Conservation (phyloP, 2,113 vertebrate species). For the Gasterosteus nipponicus region DNA sequence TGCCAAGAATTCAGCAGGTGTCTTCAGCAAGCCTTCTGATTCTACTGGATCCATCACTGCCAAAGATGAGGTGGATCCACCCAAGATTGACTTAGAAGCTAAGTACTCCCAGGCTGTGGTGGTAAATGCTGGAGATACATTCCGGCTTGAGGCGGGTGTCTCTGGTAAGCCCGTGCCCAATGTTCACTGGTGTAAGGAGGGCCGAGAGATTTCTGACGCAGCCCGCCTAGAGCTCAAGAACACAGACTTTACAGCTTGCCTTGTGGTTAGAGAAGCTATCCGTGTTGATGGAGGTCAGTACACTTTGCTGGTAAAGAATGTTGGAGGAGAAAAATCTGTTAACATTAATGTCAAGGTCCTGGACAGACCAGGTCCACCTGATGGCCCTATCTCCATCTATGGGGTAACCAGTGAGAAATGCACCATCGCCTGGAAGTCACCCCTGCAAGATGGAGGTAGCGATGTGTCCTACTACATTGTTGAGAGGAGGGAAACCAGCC, state of each 20-base stretch:
- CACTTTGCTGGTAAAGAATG: conserved; percentile 90
- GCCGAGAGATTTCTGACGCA: conserved; percentile 86
- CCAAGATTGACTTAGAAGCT: conserved; percentile 92
- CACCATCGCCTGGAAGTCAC: conserved; percentile 91
- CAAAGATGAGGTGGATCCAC: conserved; percentile 96
- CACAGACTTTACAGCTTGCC: conserved; percentile 89
- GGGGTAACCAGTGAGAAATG: conserved; percentile 95
- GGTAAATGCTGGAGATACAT: conserved; percentile 91
- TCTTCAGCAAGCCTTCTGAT: conserved; percentile 91
- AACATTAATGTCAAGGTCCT: conserved; percentile 92
- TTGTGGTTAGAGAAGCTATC: conserved; percentile 91
- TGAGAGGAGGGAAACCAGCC: conserved; percentile 96
- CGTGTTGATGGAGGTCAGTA: conserved; percentile 95
- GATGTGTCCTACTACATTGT: conserved; percentile 94
- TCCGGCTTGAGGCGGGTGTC: conserved; percentile 91
- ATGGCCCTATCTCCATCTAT: conserved; percentile 89
- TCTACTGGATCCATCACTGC: conserved; percentile 94
- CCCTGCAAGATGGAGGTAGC: conserved; percentile 93
- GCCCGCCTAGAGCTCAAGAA: conserved; percentile 92
- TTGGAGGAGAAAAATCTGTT: conserved; percentile 93
- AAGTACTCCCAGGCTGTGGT: conserved; percentile 91
- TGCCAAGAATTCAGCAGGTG: conserved; percentile 93
- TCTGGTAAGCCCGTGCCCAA: conserved; percentile 92
- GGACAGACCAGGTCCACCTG: conserved; percentile 95
- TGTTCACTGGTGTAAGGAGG: conserved; percentile 89